Evolutionary conservation across 2,888 invertebrate genomes (phyloP), one percentile per base, ranked within the genome.

Genomic region (Apocheima hispidaria): DNA sequence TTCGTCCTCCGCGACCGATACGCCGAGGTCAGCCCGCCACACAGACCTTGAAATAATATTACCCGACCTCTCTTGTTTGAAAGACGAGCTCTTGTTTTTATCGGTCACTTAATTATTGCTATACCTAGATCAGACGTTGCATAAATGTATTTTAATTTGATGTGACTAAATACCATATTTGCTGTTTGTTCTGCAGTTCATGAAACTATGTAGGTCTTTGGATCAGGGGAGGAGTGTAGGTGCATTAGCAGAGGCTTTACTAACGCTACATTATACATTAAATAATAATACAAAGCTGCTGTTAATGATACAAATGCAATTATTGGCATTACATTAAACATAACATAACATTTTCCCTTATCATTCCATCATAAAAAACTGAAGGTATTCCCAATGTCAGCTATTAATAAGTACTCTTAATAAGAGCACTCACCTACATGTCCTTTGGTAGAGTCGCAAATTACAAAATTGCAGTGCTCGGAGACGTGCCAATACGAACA

Each of bases 1-100:
- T 89, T 62, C 61, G 92, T 92, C 92, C 92, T 90, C 91, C 88
- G 85, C 90, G 92, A 90, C 92, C 92, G 92, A 92, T 92, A 92
- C 85, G 89, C 86, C 90, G 92, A 92, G 92, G 92, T 92, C 92
- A 88, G 81, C 81, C 83, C 82, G 89, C 82, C 87, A 86, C n/a
- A 82, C 80, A 87, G 87, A 91, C 92, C 92, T 92, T 92, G 89
- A 87, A 87, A 86, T 83, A 85, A 86, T 88, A 89, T 86, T 85
- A 87, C 82, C 84, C 87, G 89, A 88, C 88, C 90, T 89, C 88
- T 86, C 76, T 81, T 77, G 78, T 73, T 81, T 83, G 81, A 88
- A 88, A 87, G 87, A 84, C 85, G 78, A 86, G 79, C 76, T 76
- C 75, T 76, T 77, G 75, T 79, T 78, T 81, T 84, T 86, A 84